Evolutionary conservation across 1,140 invertebrate species (phyloP), one percentile per base, ranked within the genome.

Genomic region (Hirudo medicinalis): DNA sequence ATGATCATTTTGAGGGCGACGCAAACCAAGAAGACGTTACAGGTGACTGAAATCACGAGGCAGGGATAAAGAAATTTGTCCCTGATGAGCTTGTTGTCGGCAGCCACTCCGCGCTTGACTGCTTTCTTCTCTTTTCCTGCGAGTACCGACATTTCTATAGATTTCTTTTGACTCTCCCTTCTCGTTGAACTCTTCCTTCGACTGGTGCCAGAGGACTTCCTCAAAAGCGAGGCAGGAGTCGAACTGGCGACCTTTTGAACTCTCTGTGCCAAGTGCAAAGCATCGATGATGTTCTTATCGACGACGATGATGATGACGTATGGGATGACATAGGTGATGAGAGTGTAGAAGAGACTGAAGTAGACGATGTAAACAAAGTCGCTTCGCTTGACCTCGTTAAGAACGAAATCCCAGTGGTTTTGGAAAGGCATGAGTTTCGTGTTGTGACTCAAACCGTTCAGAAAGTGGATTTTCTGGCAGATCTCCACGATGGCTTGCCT

Each of bases 1-100:
- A 71, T 71, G 54, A 71, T 53, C 70, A 71, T 57, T 29, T 71
- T 71, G 27, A 63, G 70, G 1, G 70, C 54, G 0, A 71, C 70
- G 54, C 70, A 71, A 22, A 71, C 29, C 70, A 71, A 22, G 55
- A 32, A 57, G 70, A 71, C 70, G 29, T 55, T 71, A 53, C 70
- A 71, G 70, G 55, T 32, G 53, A 71, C 40, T 22, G 70, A 57
- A 4, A 71, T 53, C 8, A 29, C 54, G 5, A 60, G 22, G 29
- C 53, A 40, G n/a, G 54, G 54, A 25, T 54, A 71, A 25, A 57
- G 55, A 29, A 63, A 53, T 40, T 55, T 27, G n/a, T 27, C 27
- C 57, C 54, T 32, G 55, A 63, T 63, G 8, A 22, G 9, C 13
- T 63, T 22, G 20, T 22, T 63, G 57, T 63, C 57, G 9, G 57